Evolutionary conservation across 2,888 invertebrate species (phyloP), one percentile per base, ranked within the genome.

Genomic region (Pherbina coryleti): DNA sequence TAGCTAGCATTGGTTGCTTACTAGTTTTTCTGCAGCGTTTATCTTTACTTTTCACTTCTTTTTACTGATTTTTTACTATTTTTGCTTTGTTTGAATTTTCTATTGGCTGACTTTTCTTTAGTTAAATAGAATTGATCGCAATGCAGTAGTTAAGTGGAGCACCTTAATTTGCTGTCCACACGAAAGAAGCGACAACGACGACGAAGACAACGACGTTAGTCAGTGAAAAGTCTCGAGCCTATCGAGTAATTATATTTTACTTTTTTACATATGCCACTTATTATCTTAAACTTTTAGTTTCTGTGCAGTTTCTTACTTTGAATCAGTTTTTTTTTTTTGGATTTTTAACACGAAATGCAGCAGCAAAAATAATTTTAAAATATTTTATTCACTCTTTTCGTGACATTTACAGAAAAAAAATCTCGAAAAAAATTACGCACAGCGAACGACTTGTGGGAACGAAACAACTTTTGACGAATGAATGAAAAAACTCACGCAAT

Each of bases 321-420:
- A 49, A 70, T 34, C 31, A 11, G 4, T 67, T 66, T 71, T 76
- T 64, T 28, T 22, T n/a, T 31, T 51, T 64, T 31, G 8, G 49
- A 71, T 55, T 34, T 64, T 34, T 34, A 25, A 37, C 34, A 34
- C 22, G n/a, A 11, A 22, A 19, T 28, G 37, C 53, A 72, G 3
- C 31, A 34, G 34, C 9, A 37, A 55, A 53, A 17, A 70, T 22
- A 49, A 71, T 70, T 70, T 25, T 1, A 34, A 71, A 71, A 71
- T 55, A 31, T 71, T 55, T 71, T 55, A 31, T 14, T 19, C 31
- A 72, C 19, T 72, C 11, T 25, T 44, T 25, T 17, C 25, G 19
- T 62, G 51, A 74, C 49, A 64, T 66, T 67, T 69, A 66, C 75
- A 34, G 17, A 51, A 74, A 62, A 73, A 60, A 75, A 64, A 73